Conservation (phyloP, 1,140 invertebrate species). For the Mactra quadrangularis region DNA sequence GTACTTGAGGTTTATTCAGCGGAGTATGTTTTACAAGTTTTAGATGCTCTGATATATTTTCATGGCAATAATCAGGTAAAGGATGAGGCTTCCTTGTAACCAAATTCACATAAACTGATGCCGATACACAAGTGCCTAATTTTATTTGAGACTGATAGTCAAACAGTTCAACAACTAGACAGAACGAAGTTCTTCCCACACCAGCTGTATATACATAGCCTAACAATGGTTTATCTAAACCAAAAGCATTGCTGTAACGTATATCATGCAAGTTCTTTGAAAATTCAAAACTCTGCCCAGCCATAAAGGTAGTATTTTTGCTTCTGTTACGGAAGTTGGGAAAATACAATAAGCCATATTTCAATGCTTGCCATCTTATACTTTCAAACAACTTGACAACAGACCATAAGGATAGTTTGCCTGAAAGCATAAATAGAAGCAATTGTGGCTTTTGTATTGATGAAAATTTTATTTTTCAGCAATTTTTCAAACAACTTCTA, state of each 20-base stretch:
- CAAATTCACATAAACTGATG: background rate
- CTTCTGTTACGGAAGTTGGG: background rate
- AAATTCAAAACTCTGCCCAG: background rate
- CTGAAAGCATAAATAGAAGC: too few species aligned
- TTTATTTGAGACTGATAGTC: conserved; percentile 1
- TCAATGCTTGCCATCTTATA: background rate
- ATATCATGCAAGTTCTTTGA: background rate
- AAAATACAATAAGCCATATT: conserved; percentile 7
- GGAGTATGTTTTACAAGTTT: background rate
- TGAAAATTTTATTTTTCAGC: too few species aligned
- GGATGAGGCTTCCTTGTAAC: background rate
- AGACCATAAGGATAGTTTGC: conserved; percentile 42
- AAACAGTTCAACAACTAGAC: background rate
- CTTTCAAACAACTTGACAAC: conserved; percentile 44
- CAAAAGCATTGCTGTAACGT: background rate
- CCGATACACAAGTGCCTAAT: background rate
- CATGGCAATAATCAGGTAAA: background rate
- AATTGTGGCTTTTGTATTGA: too few species aligned
- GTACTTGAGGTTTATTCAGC: background rate
- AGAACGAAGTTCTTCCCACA: conserved; percentile 18
- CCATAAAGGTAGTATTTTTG: conserved; percentile 3
- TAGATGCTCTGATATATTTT: background rate
- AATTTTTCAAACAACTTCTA: too few species aligned
- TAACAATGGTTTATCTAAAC: background rate
- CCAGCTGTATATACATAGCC: background rate